Percentiles rank a stretch among this genome's conserved stretches.
phyloP scores from a whole-genome alignment of 2,888 invertebrate species.

The Drosophila merina region DNA sequence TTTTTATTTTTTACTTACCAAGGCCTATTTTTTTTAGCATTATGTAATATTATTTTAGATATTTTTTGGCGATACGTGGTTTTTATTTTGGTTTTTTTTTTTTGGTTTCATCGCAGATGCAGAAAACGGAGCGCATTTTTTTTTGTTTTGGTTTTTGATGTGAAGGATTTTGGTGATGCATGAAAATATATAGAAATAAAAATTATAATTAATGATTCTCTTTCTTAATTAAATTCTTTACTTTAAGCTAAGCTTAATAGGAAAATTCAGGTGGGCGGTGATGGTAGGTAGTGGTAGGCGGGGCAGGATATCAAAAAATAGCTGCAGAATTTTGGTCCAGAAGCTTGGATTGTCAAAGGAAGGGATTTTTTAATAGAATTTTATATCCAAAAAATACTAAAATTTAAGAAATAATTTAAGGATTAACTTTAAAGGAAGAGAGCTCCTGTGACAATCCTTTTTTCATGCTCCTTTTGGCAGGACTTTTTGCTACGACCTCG shows the following conservation, averaged over 20 bases:
- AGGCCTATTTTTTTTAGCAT: slow-evolving; percentile 63
- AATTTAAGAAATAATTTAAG: neutral
- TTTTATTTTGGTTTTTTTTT: slow-evolving; percentile 32
- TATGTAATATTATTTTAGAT: slow-evolving; percentile 3
- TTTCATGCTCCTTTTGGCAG: neutral
- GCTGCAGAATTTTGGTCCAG: neutral
- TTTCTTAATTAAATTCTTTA: slow-evolving; percentile 84
- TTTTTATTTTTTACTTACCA: slow-evolving; percentile 72
- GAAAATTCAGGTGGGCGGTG: too few relatives aligned
- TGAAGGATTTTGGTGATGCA: slow-evolving; percentile 56
- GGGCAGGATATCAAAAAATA: neutral
- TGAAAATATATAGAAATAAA: slow-evolving; percentile 56
- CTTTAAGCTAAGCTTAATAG: slow-evolving; percentile 15
- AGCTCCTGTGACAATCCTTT: neutral
- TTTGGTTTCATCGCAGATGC: slow-evolving; percentile 37
- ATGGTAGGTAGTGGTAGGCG: neutral
- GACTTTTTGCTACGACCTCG: neutral
- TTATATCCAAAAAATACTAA: neutral
- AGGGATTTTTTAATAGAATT: too few relatives aligned
- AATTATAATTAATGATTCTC: slow-evolving; percentile 32
- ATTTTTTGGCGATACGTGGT: slow-evolving; percentile 61
- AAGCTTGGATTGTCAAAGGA: neutral
- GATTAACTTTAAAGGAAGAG: too few relatives aligned
- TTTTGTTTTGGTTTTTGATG: slow-evolving; percentile 22
- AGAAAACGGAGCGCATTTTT: slow-evolving; percentile 13